Percentiles rank a stretch among this genome's conserved stretches.
Evolutionary conservation across 37 sponge, comb jelly and placozoan species (phyloP).

Genomic region (Mnemiopsis leidyi): DNA sequence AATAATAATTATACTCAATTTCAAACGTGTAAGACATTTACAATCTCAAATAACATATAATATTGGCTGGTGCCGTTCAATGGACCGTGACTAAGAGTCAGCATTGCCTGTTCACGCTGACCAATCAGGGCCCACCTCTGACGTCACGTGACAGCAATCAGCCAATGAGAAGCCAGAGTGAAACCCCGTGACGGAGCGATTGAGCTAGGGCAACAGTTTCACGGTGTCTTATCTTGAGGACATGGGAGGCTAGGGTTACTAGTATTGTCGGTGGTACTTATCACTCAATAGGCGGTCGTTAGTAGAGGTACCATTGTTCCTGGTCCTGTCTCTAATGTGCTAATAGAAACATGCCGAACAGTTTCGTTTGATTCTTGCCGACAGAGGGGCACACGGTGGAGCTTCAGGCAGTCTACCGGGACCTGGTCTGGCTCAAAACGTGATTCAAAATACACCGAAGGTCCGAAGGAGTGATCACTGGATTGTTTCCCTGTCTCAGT

Average conservation of each 20-base stretch:
- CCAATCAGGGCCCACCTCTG: not conserved
- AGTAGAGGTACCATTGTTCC: not conserved
- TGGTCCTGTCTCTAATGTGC: not conserved
- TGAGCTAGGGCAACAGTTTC: not conserved
- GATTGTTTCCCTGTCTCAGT: not conserved
- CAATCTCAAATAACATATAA: slow-evolving; percentile 31
- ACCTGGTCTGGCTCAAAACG: not conserved
- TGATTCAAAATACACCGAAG: not conserved
- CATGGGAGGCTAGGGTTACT: not conserved
- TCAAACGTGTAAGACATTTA: slow-evolving; percentile 22
- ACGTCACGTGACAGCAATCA: not conserved
- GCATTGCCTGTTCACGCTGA: not conserved
- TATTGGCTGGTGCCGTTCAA: slow-evolving; percentile 10
- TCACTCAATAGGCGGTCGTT: not conserved
- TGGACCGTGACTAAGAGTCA: slow-evolving; percentile 40
- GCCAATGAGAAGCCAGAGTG: not conserved
- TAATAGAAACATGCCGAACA: not conserved
- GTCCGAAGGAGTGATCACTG: not conserved
- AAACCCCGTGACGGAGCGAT: not conserved
- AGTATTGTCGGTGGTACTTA: not conserved
- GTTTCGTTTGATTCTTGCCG: not conserved
- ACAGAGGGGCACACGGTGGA: not conserved
- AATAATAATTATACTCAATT: slow-evolving; percentile 42
- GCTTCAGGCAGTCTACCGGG: not conserved
- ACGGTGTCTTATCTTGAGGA: not conserved